A percentile compares a stretch with the other conserved stretches of the same genome.
These are phyloP conservation scores for Silurus asotus DNA, from an alignment of 2,113 vertebrate genomes.

Conservation along the genomic window DNA sequence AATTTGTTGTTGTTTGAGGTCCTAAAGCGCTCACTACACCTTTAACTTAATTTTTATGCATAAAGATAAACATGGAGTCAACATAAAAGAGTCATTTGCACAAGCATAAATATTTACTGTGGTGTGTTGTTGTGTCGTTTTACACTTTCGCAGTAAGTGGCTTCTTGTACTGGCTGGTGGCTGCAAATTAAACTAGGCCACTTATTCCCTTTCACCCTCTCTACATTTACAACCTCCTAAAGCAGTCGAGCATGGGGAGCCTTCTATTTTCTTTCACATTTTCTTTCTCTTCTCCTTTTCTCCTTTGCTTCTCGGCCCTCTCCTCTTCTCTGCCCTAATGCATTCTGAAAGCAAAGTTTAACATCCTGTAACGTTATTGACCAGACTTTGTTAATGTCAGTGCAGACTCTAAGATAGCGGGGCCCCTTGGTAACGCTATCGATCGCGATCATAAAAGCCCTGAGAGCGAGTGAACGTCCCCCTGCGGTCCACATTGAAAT, in stretches of 20 bases:
- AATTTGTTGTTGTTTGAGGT: not conserved
- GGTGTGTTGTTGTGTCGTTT: not conserved
- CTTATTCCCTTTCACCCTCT: slow-evolving; percentile 49
- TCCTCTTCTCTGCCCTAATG: slow-evolving; percentile 22
- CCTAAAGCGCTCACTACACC: not conserved
- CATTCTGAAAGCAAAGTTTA: slow-evolving; percentile 40
- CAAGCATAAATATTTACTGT: not conserved
- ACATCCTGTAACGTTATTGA: slow-evolving; percentile 39
- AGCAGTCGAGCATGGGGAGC: slow-evolving; percentile 40
- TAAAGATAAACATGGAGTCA: not conserved
- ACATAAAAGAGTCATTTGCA: not conserved
- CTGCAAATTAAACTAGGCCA: slow-evolving; percentile 45
- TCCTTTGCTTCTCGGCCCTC: not conserved
- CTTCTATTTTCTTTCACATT: not conserved
- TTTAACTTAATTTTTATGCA: not conserved
- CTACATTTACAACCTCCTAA: slow-evolving; percentile 49
- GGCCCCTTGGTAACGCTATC: slow-evolving; percentile 50
- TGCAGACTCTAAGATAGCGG: slow-evolving; percentile 32
- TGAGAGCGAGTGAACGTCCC: slow-evolving; percentile 43
- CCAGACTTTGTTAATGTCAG: slow-evolving; percentile 43
- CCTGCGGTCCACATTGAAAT: slow-evolving; percentile 44
- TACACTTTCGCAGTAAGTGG: slow-evolving; percentile 1
- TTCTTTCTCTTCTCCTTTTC: slow-evolving; percentile 7
- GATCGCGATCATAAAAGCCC: slow-evolving; percentile 48
- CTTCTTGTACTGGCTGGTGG: slow-evolving; percentile 1